A percentile compares a stretch with the other conserved stretches of the same genome.
These are phyloP conservation scores for Chunga burmeisteri DNA, from an alignment of 2,113 vertebrate genomes.

Conservation along the genomic window DNA sequence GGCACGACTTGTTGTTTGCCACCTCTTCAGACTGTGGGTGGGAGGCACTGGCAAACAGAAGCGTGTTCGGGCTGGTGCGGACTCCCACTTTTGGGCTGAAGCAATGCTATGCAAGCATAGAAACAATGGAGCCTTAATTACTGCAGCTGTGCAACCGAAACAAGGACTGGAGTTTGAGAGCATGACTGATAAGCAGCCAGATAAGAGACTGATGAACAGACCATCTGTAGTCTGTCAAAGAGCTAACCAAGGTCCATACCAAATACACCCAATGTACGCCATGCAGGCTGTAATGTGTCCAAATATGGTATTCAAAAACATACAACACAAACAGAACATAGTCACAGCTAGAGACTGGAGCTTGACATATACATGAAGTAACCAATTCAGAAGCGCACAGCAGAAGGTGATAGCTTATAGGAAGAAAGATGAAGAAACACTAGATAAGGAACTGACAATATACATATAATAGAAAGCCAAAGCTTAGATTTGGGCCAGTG, in stretches of 20 bases:
- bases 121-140: background rate
- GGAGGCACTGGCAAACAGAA: background rate
- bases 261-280: background rate
- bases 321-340: background rate
- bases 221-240: background rate
- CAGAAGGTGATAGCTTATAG: background rate
- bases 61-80: background rate
- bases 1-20: accelerated
- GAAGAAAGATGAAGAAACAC: background rate
- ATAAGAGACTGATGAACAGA: background rate
- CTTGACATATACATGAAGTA: background rate
- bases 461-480: background rate
- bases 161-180: background rate
- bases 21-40: background rate
- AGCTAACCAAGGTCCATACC: background rate
- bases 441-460: background rate
- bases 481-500: background rate
- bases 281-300: background rate
- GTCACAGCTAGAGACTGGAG: background rate
- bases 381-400: background rate
- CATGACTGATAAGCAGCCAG: background rate
- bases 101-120: background rate
- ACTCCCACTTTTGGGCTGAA: background rate
- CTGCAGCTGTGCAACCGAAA: background rate
- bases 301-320: background rate